Evolutionary conservation across 23 tunicate genomes (phyloP).

Genomic region (Trididemnum clinides): DNA sequence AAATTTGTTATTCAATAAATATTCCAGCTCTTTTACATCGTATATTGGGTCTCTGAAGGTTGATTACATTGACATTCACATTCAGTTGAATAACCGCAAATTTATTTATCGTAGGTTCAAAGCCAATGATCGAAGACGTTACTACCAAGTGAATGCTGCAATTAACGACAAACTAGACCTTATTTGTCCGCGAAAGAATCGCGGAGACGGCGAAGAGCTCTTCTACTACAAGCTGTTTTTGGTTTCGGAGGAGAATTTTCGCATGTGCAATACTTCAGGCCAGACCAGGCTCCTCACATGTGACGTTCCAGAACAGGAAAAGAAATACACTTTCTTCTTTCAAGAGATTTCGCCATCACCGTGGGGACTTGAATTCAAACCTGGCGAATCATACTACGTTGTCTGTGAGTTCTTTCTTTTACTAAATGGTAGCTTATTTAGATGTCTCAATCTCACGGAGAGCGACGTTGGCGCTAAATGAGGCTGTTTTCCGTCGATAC

Average conservation of each 20-base stretch:
- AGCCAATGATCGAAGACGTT: neutral
- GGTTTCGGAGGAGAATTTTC: slow-evolving; percentile 38
- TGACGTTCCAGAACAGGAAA: slow-evolving; percentile 52
- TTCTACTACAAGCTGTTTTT: slow-evolving; percentile 52
- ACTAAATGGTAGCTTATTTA: neutral
- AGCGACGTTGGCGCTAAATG: too few species aligned
- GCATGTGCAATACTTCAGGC: slow-evolving; percentile 45
- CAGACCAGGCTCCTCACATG: slow-evolving; percentile 52
- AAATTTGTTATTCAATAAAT: too few species aligned
- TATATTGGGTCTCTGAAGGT: too few species aligned
- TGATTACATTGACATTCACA: neutral
- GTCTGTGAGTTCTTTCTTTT: slow-evolving; percentile 75
- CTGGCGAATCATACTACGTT: slow-evolving; percentile 59
- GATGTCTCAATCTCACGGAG: too few species aligned
- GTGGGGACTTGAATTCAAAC: slow-evolving; percentile 71
- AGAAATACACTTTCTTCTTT: slow-evolving; percentile 77
- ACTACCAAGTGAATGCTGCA: slow-evolving; percentile 13
- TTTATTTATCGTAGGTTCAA: neutral
- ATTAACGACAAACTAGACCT: slow-evolving; percentile 66
- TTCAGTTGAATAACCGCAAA: neutral
- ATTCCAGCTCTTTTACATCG: too few species aligned
- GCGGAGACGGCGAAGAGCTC: slow-evolving; percentile 49
- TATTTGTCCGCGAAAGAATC: slow-evolving; percentile 50
- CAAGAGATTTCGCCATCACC: slow-evolving; percentile 77
- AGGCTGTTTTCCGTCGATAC: too few species aligned